A percentile compares a stretch with the other conserved stretches of the same genome.
Conservation (phyloP, 2,797 vertebrate species). For the Xyrichtys novacula region DNA sequence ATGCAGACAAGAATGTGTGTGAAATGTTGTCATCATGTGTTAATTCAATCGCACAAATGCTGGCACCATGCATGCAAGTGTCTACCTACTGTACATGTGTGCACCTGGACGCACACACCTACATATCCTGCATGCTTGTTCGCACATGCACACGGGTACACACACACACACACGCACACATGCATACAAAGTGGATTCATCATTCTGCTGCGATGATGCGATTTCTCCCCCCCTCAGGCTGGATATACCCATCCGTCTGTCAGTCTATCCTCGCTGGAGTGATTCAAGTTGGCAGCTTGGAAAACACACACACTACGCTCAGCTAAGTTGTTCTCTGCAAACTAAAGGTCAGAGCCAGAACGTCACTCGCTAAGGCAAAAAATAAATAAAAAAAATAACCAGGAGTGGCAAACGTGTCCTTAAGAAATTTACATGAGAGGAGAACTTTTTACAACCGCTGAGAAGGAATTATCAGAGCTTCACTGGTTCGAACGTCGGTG, state of each 20-base stretch:
- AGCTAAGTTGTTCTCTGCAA: constrained; percentile 62
- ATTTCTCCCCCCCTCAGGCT: constrained; percentile 66
- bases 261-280: constrained; percentile 67
- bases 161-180: constrained; percentile 11
- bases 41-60: constrained; percentile 59
- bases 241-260: constrained; percentile 74
- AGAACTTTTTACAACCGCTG: neutral
- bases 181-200: constrained; percentile 47
- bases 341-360: constrained; percentile 74
- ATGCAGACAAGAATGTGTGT: constrained; percentile 34
- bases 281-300: constrained; percentile 70
- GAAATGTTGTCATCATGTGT: constrained; percentile 54
- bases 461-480: neutral
- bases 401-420: constrained; percentile 25
- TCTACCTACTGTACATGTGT: constrained; percentile 30
- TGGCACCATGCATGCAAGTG: constrained; percentile 27
- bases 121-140: neutral
- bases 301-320: constrained; percentile 65
- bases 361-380: constrained; percentile 43
- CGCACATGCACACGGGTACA: constrained; percentile 1
- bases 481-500: neutral
- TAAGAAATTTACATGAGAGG: constrained; percentile 23
- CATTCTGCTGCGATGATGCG: constrained; percentile 64
- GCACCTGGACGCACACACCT: constrained; percentile 1
- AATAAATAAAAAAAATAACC: constrained; percentile 48